Conservation (phyloP, 2,797 vertebrate genomes). For the Morus bassanus region DNA sequence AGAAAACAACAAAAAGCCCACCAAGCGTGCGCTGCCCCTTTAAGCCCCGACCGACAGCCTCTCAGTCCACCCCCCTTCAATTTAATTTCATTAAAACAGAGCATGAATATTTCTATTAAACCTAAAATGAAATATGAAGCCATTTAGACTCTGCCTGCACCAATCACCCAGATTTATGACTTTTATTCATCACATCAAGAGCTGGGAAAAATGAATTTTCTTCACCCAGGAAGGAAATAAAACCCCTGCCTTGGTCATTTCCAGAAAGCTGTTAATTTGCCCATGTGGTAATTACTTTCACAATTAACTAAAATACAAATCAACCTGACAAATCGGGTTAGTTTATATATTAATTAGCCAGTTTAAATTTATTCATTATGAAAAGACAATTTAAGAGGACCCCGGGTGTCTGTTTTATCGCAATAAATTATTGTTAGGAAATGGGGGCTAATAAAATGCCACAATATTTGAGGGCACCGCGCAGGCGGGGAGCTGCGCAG, state of each 20-base stretch:
- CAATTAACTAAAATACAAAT: conserved; percentile 99
- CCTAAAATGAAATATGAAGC: conserved; percentile 98
- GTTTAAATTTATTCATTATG: conserved; percentile 94
- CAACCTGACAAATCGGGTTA: conserved; percentile 95
- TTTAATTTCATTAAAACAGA: conserved; percentile 99
- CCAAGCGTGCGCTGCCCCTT: conserved; percentile 46
- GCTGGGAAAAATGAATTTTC: conserved; percentile 93
- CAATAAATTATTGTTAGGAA: conserved; percentile 86
- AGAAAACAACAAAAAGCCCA: conserved; percentile 22
- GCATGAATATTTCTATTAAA: conserved; percentile 99
- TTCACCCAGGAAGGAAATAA: conserved; percentile 89
- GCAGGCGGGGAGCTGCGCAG: background rate
- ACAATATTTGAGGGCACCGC: conserved; percentile 63
- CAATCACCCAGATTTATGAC: conserved; percentile 97
- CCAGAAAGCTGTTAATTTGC: conserved; percentile 96
- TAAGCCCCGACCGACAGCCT: conserved; percentile 62
- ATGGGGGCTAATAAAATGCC: conserved; percentile 75
- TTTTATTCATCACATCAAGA: conserved; percentile 96
- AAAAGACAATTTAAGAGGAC: conserved; percentile 92
- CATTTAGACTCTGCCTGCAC: conserved; percentile 97
- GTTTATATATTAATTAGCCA: conserved; percentile 98
- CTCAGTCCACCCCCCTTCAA: conserved; percentile 77
- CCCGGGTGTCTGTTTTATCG: conserved; percentile 87
- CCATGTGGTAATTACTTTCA: conserved; percentile 96
- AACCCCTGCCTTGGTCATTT: conserved; percentile 90